Evolutionary conservation across 1,140 invertebrate genomes (phyloP), one percentile per base, ranked within the genome.

Genomic region (Phenacoccus solenopsis): DNA sequence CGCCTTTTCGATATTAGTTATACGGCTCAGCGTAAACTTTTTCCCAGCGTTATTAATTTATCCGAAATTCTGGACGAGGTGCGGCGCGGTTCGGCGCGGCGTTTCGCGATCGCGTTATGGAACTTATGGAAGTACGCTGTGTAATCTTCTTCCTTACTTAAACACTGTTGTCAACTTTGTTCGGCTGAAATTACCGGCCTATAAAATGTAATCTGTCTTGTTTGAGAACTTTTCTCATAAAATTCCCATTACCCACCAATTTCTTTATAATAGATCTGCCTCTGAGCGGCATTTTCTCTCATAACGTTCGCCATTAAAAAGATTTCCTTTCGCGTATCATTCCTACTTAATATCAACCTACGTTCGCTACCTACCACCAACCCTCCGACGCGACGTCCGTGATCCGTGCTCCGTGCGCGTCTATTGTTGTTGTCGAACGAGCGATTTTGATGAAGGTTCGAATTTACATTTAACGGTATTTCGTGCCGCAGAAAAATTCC

Each of bases 191-290:
- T 49, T 49, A 49, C 38, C 38, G 38, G 38, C 20, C 38, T n/a
- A 49, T 49, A 49, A 49, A 49, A 49, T 49, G 38, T 49, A 49
- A 49, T 49, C 38, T 49, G 38, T 49, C 38, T 49, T 49, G 38
- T 49, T 49, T 49, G 38, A 49, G 38, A 49, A 49, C 38, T 49
- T 49, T 49, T n/a, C 38, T 49, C 38, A 49, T 49, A 49, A 49
- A 49, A 49, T 49, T 49, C 38, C 38, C 38, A 49, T 49, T 49
- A 49, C 38, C 3, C 12, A n/a, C 38, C 12, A 49, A 49, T 49
- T 49, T 49, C 38, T 49, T 49, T n/a, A n/a, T 49, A 49, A 49
- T 49, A 49, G 38, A 49, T 49, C 38, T 10, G 20, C 38, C 12
- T 32, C 38, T 16, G 38, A 49, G 5, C n/a, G n/a, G 38, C 38